Conservation (phyloP, 2,888 invertebrate genomes). For the Troilus luridus region DNA sequence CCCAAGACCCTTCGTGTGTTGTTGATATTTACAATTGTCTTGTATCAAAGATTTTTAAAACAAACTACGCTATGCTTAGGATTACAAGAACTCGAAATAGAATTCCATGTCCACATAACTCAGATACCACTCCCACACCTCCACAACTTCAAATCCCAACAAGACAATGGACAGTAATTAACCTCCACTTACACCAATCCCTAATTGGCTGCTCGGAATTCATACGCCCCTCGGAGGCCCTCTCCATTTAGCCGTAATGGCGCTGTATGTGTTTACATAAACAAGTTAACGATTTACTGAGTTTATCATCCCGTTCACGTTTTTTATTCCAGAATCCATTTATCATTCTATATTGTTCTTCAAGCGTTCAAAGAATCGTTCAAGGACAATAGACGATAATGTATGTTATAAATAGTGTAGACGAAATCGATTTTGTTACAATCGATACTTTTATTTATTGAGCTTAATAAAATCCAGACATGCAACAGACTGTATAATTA, state of each 20-base stretch:
- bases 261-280: background rate
- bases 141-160: conserved; percentile 17
- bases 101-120: background rate
- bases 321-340: background rate
- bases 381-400: background rate
- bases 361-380: background rate
- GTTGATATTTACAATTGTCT: no score
- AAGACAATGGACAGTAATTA: conserved; percentile 24
- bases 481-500: background rate
- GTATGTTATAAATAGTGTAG: background rate
- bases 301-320: background rate
- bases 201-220: background rate
- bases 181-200: background rate
- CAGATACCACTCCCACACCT: background rate
- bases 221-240: background rate
- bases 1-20: no score
- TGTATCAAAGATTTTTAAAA: background rate
- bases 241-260: background rate
- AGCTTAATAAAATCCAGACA: background rate
- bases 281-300: background rate
- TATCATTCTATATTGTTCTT: background rate
- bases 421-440: background rate
- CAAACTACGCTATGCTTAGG: background rate
- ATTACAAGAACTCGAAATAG: background rate
- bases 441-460: background rate